Conservation (phyloP, 2,797 vertebrate species). For the Melanogrammus aeglefinus region DNA sequence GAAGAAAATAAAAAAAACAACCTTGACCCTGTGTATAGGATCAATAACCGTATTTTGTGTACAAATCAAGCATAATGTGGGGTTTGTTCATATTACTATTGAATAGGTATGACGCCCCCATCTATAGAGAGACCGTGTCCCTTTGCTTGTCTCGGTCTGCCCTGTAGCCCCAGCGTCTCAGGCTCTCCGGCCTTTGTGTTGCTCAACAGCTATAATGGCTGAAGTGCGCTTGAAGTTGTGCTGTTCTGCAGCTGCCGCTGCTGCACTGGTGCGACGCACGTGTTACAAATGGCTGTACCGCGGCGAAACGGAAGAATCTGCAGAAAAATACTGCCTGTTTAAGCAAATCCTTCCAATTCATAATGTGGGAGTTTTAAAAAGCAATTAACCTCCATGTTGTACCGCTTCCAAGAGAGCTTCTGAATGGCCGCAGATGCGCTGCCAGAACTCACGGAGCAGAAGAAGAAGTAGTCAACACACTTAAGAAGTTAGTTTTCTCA, state of each 20-base stretch:
- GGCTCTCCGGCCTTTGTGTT: neutral
- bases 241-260: conserved; percentile 1
- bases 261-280: neutral
- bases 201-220: neutral
- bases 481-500: neutral
- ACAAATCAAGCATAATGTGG: neutral
- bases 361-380: neutral
- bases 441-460: neutral
- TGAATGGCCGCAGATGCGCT: conserved; percentile 25
- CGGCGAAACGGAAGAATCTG: conserved; percentile 1
- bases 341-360: neutral
- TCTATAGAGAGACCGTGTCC: neutral
- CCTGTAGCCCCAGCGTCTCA: neutral
- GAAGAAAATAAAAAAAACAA: neutral
- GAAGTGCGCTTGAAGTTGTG: neutral
- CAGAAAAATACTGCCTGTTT: conserved; percentile 4
- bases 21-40: neutral
- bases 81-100: no score
- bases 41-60: neutral
- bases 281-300: neutral
- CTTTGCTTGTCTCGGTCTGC: neutral
- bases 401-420: neutral
- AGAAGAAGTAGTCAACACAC: neutral
- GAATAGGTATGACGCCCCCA: no score
- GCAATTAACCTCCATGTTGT: neutral